These are phyloP conservation scores for Sciurus niger DNA, from an alignment of 2,113 vertebrate genomes.

Conservation along the genomic window DNA sequence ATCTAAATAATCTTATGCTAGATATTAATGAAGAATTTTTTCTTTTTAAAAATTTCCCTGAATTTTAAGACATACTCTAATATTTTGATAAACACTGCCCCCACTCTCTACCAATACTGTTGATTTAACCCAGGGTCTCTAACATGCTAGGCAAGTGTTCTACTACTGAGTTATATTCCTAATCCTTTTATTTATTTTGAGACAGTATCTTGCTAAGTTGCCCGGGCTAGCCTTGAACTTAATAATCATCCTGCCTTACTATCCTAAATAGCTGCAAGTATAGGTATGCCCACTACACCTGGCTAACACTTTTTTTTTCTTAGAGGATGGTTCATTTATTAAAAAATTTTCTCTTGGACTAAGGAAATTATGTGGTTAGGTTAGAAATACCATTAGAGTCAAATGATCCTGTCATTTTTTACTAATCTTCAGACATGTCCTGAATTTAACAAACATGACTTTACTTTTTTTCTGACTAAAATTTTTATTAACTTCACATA, in stretches of 20 bases:
- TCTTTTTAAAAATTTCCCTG: neutral
- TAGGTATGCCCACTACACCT: neutral
- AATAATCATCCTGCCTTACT: neutral
- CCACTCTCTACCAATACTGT: neutral
- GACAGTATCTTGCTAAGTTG: neutral
- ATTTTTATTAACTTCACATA: neutral
- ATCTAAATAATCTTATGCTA: constrained; percentile 42
- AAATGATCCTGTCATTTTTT: constrained; percentile 50
- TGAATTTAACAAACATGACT: constrained; percentile 33
- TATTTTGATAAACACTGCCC: neutral
- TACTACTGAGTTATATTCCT: neutral
- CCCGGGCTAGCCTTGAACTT: neutral
- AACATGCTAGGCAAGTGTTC: neutral
- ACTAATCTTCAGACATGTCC: neutral
- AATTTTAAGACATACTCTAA: neutral
- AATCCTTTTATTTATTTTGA: neutral
- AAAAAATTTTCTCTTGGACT: neutral
- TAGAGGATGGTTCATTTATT: neutral
- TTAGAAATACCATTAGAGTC: neutral
- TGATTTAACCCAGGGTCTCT: neutral
- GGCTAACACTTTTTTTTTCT: neutral
- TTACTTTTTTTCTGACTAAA: neutral
- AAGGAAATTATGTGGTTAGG: constrained; percentile 9
- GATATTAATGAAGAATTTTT: constrained; percentile 49
- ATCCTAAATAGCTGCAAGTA: neutral